phyloP scores from a whole-genome alignment of 2,113 vertebrate species.

The Sturnus vulgaris region DNA sequence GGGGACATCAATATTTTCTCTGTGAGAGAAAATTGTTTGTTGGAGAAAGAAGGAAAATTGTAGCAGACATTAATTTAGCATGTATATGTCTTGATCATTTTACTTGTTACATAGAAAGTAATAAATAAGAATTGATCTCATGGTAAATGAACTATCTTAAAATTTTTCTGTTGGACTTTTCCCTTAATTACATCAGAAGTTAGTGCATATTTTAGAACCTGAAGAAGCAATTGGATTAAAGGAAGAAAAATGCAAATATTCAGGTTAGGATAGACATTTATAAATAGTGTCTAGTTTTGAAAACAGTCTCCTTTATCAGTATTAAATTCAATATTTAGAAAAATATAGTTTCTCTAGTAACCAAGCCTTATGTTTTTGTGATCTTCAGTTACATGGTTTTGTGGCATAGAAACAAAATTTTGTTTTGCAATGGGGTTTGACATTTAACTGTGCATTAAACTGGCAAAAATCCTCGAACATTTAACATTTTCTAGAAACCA shows the following conservation, averaged over 20 bases:
- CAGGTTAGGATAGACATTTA: not conserved
- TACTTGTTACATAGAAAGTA: not conserved
- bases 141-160: not conserved
- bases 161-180: not conserved
- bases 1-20: not conserved
- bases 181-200: not conserved
- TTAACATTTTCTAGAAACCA: conserved; percentile 19
- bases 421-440: not conserved
- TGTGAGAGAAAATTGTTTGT: not conserved
- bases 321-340: not conserved
- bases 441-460: conserved; percentile 3
- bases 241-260: not conserved
- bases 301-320: not conserved
- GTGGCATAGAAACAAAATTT: not conserved
- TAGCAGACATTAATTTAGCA: not conserved
- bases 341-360: not conserved
- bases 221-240: not conserved
- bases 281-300: not conserved
- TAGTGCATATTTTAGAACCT: not conserved
- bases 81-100: not conserved
- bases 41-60: not conserved
- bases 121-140: not conserved
- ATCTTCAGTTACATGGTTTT: not conserved
- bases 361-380: not conserved
- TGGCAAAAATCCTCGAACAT: not conserved